Conservation (phyloP, 2,797 vertebrate genomes). For the Pipistrellus pygmaeus region DNA sequence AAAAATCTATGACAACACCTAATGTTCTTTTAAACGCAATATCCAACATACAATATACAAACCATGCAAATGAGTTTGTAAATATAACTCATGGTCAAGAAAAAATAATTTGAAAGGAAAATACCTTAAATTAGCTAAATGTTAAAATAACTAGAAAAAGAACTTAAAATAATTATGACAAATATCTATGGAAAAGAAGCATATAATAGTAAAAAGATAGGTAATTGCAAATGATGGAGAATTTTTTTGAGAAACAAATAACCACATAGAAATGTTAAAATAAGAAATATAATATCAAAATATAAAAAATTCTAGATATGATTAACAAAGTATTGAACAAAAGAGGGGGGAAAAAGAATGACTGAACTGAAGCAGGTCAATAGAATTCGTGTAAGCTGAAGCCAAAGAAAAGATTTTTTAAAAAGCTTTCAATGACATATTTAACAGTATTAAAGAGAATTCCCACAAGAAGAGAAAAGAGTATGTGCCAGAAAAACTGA, state of each 20-base stretch:
- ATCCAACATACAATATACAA: neutral
- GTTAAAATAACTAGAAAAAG: neutral
- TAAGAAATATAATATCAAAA: neutral
- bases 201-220: neutral
- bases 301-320: neutral
- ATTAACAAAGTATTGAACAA: neutral
- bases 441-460: neutral
- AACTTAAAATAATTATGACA: conserved; percentile 18
- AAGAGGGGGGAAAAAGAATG: neutral
- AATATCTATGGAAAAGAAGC: neutral
- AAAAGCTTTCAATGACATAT: neutral
- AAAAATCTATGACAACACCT: neutral
- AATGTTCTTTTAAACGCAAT: neutral
- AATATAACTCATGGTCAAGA: neutral
- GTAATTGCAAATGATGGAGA: neutral
- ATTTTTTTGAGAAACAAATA: neutral
- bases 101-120: neutral
- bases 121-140: conserved; percentile 5
- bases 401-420: neutral
- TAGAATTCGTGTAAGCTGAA: neutral
- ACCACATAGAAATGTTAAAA: neutral
- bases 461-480: neutral
- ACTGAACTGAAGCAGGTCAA: neutral
- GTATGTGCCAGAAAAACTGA: neutral
- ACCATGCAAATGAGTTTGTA: neutral